A percentile compares a stretch with the other conserved stretches of the same genome.
These are phyloP conservation scores for Microcebus griseorufus DNA, from an alignment of 2,113 vertebrate species.

Conservation along the genomic window DNA sequence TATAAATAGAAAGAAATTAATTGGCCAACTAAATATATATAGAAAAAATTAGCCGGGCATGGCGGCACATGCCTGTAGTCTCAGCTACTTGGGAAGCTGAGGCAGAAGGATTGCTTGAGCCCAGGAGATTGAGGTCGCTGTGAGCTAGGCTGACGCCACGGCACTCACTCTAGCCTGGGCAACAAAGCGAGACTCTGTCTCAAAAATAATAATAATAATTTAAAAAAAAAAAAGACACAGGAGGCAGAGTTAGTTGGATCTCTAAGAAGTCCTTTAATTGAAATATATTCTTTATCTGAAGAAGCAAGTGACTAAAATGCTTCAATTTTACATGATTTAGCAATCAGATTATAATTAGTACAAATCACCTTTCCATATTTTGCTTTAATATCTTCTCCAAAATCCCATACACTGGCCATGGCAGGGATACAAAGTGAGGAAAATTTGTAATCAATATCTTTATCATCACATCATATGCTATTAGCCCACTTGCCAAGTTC, in stretches of 20 bases:
- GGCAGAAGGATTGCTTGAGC: too few relatives aligned
- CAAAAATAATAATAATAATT: too few relatives aligned
- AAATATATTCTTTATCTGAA: slow-evolving; percentile 10
- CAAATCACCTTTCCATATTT: not conserved
- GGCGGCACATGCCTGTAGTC: too few relatives aligned
- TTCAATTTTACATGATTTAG: not conserved
- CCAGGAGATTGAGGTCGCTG: too few relatives aligned
- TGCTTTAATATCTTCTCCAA: not conserved
- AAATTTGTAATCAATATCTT: not conserved
- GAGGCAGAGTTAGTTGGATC: not conserved
- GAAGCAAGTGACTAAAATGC: not conserved
- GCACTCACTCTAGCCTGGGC: too few relatives aligned
- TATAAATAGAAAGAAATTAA: too few relatives aligned
- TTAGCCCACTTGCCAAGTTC: not conserved
- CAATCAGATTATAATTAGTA: not conserved
- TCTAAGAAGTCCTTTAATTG: not conserved
- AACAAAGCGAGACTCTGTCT: too few relatives aligned
- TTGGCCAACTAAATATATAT: too few relatives aligned
- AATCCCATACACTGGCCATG: not conserved
- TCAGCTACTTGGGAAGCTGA: too few relatives aligned
- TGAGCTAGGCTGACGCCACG: too few relatives aligned
- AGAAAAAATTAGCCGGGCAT: too few relatives aligned
- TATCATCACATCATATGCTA: not conserved
- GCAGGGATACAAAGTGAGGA: not conserved
- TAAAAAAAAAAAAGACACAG: not conserved